Evolutionary conservation across 2,113 vertebrate genomes (phyloP), one percentile per base, ranked within the genome.

Genomic region (Boulengeromyrus knoepffleri): DNA sequence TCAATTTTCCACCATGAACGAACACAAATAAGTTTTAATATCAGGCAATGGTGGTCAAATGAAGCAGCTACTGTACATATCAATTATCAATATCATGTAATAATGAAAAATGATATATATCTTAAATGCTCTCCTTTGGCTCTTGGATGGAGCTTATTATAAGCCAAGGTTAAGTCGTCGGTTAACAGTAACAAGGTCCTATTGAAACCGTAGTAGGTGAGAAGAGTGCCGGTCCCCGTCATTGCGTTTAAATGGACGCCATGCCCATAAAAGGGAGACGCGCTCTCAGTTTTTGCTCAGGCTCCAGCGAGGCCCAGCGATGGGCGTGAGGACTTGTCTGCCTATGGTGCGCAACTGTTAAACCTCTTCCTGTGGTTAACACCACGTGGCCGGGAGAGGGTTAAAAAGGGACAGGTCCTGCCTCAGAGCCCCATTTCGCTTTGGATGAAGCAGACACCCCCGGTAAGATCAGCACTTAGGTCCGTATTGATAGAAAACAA

Each of bases 301-400:
- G 21, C 27, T 52, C 49, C 47, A 36, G 45, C 17, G 2, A 27
- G 39, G 46, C 85, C 39, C 86, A 21, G 87, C 84, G 13, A 83
- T 92, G 49, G 87, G 92, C 45, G 45, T 92, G 91, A 93, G 46
- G 91, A 90, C 91, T 87, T 56, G 88, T 46, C 74, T 66, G 88
- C 91, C 90, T 45, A 12, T 6, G 39, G 91, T 52, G 92, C 91
- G 90, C 93, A 95, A 96, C 95, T 96, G 96, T 97, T 97, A 94
- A 90, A 96, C 96, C 96, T 95, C 95, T 97, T 97, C 96, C 96
- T 96, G 96, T 97, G 96, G 96, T 96, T 90, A 93, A 70, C 92
- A 89, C 93, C 96, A 97, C 95, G 95, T 97, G 96, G 90, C 53
- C 70, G 8, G 15, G 87, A 89, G 89, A 92, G 93, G 93, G 89